Evolutionary conservation across 2,888 invertebrate genomes (phyloP).

Genomic region (Lithophane leautieri): DNA sequence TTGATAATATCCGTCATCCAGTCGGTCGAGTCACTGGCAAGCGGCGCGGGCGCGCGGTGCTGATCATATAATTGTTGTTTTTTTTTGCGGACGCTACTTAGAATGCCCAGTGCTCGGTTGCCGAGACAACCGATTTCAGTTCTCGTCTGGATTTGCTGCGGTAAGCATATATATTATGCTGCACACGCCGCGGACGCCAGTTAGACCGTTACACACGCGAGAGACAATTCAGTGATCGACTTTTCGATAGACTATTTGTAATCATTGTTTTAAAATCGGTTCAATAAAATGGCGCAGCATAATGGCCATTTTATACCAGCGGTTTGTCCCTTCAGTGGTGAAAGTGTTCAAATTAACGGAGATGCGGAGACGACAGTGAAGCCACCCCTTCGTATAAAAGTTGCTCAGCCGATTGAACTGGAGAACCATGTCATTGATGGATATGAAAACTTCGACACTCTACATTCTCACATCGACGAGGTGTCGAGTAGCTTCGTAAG

Average conservation of each 20-base stretch:
- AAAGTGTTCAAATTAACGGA: constrained; percentile 74
- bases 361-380: constrained; percentile 74
- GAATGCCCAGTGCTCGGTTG: constrained; percentile 73
- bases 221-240: constrained; percentile 59
- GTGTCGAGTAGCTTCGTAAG: constrained; percentile 79
- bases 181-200: constrained; percentile 70
- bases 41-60: constrained; percentile 71
- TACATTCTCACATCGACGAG: constrained; percentile 81
- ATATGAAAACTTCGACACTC: constrained; percentile 78
- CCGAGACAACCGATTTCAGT: constrained; percentile 78
- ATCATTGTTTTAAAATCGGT: constrained; percentile 60
- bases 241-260: constrained; percentile 67
- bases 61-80: constrained; percentile 73
- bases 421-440: constrained; percentile 78
- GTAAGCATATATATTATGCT: constrained; percentile 84
- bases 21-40: constrained; percentile 57
- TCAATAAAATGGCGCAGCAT: constrained; percentile 74
- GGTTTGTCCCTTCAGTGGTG: constrained; percentile 81
- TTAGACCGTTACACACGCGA: constrained; percentile 68
- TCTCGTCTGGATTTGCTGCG: constrained; percentile 73
- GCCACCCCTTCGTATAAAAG: constrained; percentile 81
- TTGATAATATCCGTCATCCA: constrained; percentile 72
- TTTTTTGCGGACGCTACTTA: constrained; percentile 76
- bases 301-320: constrained; percentile 74
- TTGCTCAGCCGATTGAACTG: constrained; percentile 83